Conservation (phyloP, 2,113 vertebrate species). For the Raphicerus campestris region DNA sequence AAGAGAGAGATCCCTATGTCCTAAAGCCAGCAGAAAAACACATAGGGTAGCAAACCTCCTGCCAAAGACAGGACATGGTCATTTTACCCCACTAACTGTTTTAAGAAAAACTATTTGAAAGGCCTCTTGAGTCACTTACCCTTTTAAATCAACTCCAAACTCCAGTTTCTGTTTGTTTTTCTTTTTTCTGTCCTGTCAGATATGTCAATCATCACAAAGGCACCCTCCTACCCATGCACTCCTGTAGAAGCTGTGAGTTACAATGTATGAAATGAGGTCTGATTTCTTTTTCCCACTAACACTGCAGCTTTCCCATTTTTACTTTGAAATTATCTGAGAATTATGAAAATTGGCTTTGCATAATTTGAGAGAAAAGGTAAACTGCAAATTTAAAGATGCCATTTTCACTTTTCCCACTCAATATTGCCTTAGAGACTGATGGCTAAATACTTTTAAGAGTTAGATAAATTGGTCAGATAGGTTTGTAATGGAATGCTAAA, state of each 20-base stretch:
- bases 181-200: not conserved
- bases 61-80: not conserved
- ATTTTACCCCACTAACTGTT: not conserved
- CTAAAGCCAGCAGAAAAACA: not conserved
- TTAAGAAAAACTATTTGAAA: not conserved
- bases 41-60: not conserved
- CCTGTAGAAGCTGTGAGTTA: not conserved
- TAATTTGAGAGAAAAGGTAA: not conserved
- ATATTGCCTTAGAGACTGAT: not conserved
- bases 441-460: not conserved
- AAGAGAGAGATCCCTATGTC: not conserved
- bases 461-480: conserved; percentile 30
- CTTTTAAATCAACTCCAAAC: not conserved
- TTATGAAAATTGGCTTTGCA: not conserved
- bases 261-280: not conserved
- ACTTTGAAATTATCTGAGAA: conserved; percentile 20
- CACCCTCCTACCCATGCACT: fast-evolving
- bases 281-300: not conserved
- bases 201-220: not conserved
- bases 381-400: not conserved
- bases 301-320: not conserved
- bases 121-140: not conserved
- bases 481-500: not conserved
- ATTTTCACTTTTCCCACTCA: conserved; percentile 33
- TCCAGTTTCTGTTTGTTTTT: not conserved